Evolutionary conservation across 2,113 vertebrate species (phyloP).

Genomic region (Muscicapa adusta): DNA sequence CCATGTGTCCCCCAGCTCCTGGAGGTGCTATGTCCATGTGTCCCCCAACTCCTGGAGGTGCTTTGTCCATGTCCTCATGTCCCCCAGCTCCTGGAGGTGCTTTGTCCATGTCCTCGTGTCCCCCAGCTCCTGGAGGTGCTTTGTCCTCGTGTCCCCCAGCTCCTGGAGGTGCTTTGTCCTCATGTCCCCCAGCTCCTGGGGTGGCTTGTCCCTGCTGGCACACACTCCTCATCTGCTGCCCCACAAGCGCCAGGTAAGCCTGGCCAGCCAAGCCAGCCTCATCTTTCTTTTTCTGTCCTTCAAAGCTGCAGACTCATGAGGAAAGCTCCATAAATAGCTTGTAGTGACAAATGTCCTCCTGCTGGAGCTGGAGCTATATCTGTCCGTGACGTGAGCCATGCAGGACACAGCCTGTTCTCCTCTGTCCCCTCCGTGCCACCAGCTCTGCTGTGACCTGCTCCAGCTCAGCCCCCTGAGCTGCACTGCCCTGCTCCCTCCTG

Average conservation of each 20-base stretch:
- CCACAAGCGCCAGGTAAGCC: neutral
- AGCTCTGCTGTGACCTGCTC: neutral
- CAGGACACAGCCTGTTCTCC: neutral
- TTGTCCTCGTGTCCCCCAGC: no score
- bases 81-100: neutral
- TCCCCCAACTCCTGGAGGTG: neutral
- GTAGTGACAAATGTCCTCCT: neutral
- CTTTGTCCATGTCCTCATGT: fast-evolving
- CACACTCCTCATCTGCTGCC: neutral
- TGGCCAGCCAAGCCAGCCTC: neutral
- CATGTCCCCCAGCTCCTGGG: neutral
- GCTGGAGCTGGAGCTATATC: neutral
- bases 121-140: neutral
- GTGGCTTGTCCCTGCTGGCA: neutral
- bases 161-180: no score
- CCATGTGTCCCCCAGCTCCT: neutral
- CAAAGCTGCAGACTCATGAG: neutral
- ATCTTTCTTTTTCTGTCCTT: neutral
- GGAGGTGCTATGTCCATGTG: neutral
- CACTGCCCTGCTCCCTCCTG: fast-evolving
- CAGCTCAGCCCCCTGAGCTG: neutral
- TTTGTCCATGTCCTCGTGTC: fast-evolving
- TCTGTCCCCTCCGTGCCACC: fast-evolving
- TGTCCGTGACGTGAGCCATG: neutral
- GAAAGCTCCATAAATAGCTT: constrained; percentile 8